These are phyloP conservation scores for Irena cyanogastra DNA, from an alignment of 2,113 vertebrate species.

Conservation along the genomic window DNA sequence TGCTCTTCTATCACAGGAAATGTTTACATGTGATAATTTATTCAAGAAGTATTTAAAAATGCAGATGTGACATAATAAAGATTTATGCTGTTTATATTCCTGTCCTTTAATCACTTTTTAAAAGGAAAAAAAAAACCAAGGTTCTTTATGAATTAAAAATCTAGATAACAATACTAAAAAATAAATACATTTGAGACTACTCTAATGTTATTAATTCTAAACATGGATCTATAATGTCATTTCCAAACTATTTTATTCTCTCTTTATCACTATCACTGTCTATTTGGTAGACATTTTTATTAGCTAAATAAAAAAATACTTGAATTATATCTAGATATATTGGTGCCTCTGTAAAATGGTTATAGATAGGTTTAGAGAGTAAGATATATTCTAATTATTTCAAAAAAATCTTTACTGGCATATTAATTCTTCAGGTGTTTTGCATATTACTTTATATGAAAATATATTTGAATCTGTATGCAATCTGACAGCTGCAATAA, in stretches of 20 bases:
- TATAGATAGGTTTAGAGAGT: not conserved
- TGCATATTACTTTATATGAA: not conserved
- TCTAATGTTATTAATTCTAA: not conserved
- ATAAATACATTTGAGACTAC: not conserved
- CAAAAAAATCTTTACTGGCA: not conserved
- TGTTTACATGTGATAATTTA: not conserved
- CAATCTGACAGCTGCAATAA: not conserved
- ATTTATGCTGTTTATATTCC: not conserved
- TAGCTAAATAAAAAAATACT: not conserved
- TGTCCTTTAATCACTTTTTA: not conserved
- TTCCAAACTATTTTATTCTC: not conserved
- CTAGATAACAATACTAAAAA: not conserved
- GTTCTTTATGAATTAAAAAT: not conserved
- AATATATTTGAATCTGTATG: not conserved
- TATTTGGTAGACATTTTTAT: conserved; percentile 7
- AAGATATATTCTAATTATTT: not conserved
- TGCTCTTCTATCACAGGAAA: not conserved
- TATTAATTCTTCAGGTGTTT: not conserved
- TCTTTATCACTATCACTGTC: conserved; percentile 18
- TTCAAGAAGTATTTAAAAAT: not conserved
- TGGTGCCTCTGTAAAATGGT: not conserved
- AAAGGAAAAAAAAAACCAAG: not conserved
- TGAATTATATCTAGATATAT: not conserved
- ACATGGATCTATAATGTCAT: not conserved
- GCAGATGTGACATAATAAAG: not conserved